Percentiles rank a stretch among this genome's conserved stretches.
phyloP scores from a whole-genome alignment of 2,113 vertebrate genomes.

The Butastur rufipennis region DNA sequence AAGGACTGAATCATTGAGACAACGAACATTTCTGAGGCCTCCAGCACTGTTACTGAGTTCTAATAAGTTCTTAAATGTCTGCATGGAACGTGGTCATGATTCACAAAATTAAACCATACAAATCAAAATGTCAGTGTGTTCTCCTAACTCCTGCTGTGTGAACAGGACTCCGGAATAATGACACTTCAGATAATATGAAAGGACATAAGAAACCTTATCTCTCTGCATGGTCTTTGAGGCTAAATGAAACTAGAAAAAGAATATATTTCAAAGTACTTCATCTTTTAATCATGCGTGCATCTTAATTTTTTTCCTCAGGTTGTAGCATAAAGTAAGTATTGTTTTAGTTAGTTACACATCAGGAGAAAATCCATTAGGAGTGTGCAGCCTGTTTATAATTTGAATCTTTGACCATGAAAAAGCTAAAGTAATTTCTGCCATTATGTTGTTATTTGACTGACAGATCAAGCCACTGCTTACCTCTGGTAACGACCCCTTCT shows the following conservation, averaged over 20 bases:
- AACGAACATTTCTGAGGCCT: conserved; percentile 21
- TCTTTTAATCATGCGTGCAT: conserved; percentile 22
- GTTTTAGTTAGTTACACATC: conserved; percentile 47
- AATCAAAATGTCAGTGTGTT: conserved; percentile 60
- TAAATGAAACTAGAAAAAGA: conserved; percentile 49
- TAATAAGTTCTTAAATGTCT: conserved; percentile 59
- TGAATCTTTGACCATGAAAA: background rate
- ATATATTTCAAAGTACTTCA: conserved; percentile 40
- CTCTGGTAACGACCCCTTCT: conserved; percentile 96
- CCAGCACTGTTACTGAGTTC: conserved; percentile 8
- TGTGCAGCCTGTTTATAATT: background rate
- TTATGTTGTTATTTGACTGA: background rate
- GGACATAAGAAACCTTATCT: conserved; percentile 30
- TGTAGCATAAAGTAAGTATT: conserved; percentile 36
- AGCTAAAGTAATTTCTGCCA: background rate
- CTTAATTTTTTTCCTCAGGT: conserved; percentile 8
- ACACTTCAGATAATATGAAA: conserved; percentile 46
- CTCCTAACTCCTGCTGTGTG: conserved; percentile 39
- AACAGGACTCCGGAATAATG: conserved; percentile 47
- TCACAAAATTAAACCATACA: conserved; percentile 57
- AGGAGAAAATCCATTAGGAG: conserved; percentile 47
- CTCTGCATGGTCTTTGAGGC: conserved; percentile 22
- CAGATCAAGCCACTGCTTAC: conserved; percentile 60
- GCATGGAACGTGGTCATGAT: conserved; percentile 16
- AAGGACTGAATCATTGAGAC: conserved; percentile 17